Evolutionary conservation across 2,888 invertebrate genomes (phyloP), one percentile per base, ranked within the genome.

Genomic region (Lucinisca nassula): DNA sequence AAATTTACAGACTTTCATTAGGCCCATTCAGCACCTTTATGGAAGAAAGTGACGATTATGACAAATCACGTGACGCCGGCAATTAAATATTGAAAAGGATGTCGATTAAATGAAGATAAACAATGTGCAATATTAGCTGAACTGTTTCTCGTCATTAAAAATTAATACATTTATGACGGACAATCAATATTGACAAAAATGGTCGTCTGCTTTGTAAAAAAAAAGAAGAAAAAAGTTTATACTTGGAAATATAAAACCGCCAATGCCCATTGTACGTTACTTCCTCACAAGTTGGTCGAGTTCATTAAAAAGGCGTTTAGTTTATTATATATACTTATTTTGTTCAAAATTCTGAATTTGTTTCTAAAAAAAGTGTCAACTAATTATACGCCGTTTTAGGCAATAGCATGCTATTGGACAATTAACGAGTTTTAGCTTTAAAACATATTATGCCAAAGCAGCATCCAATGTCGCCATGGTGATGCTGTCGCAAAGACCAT

Each of bases 391-490:
- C n/a, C n/a, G n/a, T n/a, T n/a, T n/a, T n/a, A n/a, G n/a, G n/a
- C n/a, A n/a, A n/a, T n/a, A n/a, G n/a, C n/a, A n/a, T n/a, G n/a
- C n/a, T n/a, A n/a, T n/a, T n/a, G n/a, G n/a, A n/a, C n/a, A n/a
- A n/a, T n/a, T n/a, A n/a, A n/a, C n/a, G n/a, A n/a, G n/a, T n/a
- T n/a, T n/a, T n/a, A n/a, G n/a, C n/a, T n/a, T n/a, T n/a, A n/a
- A n/a, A n/a, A n/a, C n/a, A n/a, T n/a, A 51, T 24, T 27, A 8
- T 61, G 61, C 30, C 21, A 61, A 2, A 61, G 17, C 38, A 75
- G 82, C 77, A 79, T 79, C 77, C 74, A 37, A 45, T 73, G 88
- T 88, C 55, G 27, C 77, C 84, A 89, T 86, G 75, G 82, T 55
- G 72, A 88, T 84, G 14, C 35, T 77, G 85, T 78, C 82, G 82